phyloP scores from a whole-genome alignment of 2,797 vertebrate genomes.

The Megalops cyprinoides region DNA sequence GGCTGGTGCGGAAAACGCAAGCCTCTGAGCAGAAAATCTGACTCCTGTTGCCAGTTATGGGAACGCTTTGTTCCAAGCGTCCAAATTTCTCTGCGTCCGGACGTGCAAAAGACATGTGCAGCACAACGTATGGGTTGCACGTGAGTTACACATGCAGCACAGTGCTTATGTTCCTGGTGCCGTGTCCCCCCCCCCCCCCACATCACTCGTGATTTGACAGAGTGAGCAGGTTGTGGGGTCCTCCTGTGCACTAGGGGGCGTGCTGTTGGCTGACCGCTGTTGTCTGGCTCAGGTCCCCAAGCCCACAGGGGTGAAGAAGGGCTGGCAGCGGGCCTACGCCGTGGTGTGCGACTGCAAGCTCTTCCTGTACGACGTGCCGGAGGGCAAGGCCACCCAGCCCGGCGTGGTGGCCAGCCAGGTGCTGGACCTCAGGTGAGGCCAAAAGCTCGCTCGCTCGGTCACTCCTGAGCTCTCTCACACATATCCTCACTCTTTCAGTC shows the following conservation, averaged over 20 bases:
- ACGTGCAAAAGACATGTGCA: too few species aligned
- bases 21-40: too few species aligned
- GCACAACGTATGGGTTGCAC: too few species aligned
- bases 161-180: too few species aligned
- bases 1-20: too few species aligned
- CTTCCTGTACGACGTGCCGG: conserved; percentile 91
- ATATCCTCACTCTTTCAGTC: neutral
- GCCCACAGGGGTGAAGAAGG: conserved; percentile 94
- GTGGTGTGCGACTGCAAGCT: conserved; percentile 97
- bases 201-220: too few species aligned
- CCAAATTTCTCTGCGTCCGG: too few species aligned
- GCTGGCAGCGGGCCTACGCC: conserved; percentile 93
- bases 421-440: conserved; percentile 88
- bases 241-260: too few species aligned
- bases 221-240: neutral
- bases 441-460: neutral
- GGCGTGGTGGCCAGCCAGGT: conserved; percentile 88
- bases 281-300: conserved; percentile 84
- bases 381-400: conserved; percentile 94
- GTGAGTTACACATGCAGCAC: too few species aligned
- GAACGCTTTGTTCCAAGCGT: too few species aligned
- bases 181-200: too few species aligned
- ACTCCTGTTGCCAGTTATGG: too few species aligned
- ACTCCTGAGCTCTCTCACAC: neutral
- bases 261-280: neutral